Evolutionary conservation across 2,888 invertebrate species (phyloP), one percentile per base, ranked within the genome.

Genomic region (Cacoxenus indagator): DNA sequence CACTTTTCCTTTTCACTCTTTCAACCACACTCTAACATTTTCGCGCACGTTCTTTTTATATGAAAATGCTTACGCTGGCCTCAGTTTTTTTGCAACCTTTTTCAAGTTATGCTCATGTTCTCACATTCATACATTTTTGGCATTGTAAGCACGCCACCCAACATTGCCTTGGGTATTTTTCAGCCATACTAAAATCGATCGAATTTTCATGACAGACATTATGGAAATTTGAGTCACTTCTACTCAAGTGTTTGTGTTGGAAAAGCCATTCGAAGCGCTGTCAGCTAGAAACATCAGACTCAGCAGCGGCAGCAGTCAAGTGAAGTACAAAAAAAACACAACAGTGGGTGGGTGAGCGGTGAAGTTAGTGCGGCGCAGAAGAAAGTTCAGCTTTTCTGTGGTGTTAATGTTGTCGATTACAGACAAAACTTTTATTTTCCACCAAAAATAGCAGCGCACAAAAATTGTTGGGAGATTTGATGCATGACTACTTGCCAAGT

Each of bases 171-270:
- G n/a, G 29, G 61, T 43, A 45, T 62, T 62, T 61, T 67, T 64
- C 59, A 57, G 59, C n/a, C 71, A 73, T 73, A 75, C 72, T 74
- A 78, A 84, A 81, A 81, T 81, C 81, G 83, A 84, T 81, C 81
- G 84, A 77, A 82, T 84, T 81, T 81, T 84, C 77, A 82, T 81
- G 79, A 83, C 83, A 84, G 78, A 84, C 83, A 82, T 84, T 81
- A 84, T 84, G 83, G 84, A 84, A 84, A 81, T 81, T 81, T 79
- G 81, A 82, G 79, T 81, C 77, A 74, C 75, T 76, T 73, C n/a
- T n/a, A 24, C 71, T 83, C 73, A 76, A 78, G 81, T 78, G 81
- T 76, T 75, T 76, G 67, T 37, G 8, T 43, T 73, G 82, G 74
- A 83, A 83, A 83, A 82, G 83, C 75, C 78, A 83, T 80, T 80